phyloP scores from a whole-genome alignment of 2,888 invertebrate genomes.

The Periphyllus acericola region DNA sequence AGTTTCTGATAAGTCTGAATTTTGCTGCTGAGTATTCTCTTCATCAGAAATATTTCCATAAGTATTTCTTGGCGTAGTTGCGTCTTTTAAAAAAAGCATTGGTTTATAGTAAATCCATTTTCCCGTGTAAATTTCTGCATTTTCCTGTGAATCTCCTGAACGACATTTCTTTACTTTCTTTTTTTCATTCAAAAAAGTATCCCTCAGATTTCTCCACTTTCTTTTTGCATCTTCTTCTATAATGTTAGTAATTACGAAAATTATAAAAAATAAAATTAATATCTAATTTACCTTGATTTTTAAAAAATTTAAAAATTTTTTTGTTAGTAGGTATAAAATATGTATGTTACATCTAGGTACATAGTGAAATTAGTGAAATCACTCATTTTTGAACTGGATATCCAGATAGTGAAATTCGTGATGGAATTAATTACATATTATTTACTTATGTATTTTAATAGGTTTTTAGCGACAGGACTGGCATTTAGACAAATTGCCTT shows the following conservation, averaged over 20 bases:
- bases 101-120: not conserved
- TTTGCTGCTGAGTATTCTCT: not conserved
- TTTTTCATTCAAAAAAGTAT: conserved; percentile 18
- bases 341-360: too few species aligned
- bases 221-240: conserved; percentile 1
- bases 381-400: too few species aligned
- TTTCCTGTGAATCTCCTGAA: not conserved
- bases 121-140: conserved; percentile 9
- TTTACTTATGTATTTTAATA: not conserved
- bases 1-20: not conserved
- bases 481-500: conserved; percentile 1
- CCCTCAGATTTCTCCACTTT: conserved; percentile 1
- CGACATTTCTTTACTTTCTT: not conserved
- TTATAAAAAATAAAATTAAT: too few species aligned
- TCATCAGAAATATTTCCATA: not conserved
- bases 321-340: too few species aligned
- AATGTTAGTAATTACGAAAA: not conserved
- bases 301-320: too few species aligned
- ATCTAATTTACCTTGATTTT: too few species aligned
- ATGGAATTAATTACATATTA: too few species aligned
- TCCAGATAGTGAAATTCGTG: too few species aligned
- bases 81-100: conserved; percentile 12
- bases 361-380: too few species aligned
- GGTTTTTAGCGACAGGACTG: conserved; percentile 12
- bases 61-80: not conserved